phyloP scores from a whole-genome alignment of 2,113 vertebrate genomes.

The Syngnathus floridae region DNA sequence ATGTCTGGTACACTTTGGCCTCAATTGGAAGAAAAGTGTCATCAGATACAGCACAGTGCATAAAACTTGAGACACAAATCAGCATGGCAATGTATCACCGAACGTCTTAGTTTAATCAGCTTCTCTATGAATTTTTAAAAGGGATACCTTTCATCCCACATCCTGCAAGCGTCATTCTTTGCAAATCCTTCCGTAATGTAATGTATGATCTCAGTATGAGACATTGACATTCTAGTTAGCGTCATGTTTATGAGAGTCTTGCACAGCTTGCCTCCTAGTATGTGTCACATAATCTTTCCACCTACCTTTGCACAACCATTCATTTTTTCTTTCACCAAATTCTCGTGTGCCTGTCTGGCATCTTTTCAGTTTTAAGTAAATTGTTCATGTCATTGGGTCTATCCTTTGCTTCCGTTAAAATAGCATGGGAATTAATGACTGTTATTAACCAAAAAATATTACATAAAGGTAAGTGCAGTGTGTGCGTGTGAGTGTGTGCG shows the following conservation, averaged over 20 bases:
- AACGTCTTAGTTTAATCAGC: neutral
- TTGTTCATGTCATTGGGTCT: neutral
- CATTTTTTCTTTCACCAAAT: neutral
- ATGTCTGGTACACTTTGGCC: neutral
- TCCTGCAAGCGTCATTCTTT: neutral
- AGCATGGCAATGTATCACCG: neutral
- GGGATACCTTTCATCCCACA: neutral
- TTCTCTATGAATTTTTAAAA: constrained; percentile 1
- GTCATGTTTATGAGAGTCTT: neutral
- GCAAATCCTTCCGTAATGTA: neutral
- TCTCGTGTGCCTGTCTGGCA: neutral
- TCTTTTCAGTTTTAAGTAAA: neutral
- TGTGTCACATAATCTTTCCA: neutral
- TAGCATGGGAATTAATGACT: neutral
- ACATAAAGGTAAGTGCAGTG: too few relatives aligned
- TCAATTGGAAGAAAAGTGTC: neutral
- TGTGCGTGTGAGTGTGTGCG: too few relatives aligned
- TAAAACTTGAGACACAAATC: neutral
- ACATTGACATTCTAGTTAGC: neutral
- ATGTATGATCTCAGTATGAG: neutral
- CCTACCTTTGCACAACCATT: neutral
- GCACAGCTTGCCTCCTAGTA: neutral
- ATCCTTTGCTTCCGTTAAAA: neutral
- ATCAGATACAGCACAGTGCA: neutral
- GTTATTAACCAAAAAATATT: too few relatives aligned